phyloP scores from a whole-genome alignment of 2,888 invertebrate genomes.

The Invenusta paracnida region DNA sequence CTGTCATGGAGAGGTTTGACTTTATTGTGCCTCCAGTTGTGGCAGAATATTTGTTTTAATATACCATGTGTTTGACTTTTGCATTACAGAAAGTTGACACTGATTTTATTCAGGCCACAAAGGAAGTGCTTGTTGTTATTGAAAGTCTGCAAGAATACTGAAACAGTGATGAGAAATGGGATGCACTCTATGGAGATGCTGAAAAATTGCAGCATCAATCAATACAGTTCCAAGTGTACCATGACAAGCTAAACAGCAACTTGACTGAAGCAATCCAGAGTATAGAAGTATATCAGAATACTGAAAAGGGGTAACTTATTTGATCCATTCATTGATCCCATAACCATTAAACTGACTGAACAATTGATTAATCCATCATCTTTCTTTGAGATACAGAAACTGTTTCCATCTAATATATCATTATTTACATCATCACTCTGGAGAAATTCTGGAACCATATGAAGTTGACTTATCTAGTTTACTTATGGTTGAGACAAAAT shows the following conservation, averaged over 20 bases:
- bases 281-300: background rate
- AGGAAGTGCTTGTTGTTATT: background rate
- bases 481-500: background rate
- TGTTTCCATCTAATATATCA: background rate
- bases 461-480: background rate
- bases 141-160: background rate
- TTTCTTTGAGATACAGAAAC: background rate
- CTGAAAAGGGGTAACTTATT: background rate
- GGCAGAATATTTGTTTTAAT: background rate
- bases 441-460: background rate
- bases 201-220: background rate
- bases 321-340: background rate
- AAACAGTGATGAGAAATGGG: background rate
- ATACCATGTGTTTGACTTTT: background rate
- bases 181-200: background rate
- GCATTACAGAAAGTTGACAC: background rate
- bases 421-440: slow-evolving; percentile 17
- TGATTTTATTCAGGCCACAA: background rate
- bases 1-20: background rate
- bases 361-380: background rate
- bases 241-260: background rate
- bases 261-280: background rate
- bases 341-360: background rate
- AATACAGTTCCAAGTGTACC: background rate
- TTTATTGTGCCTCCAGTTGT: background rate